phyloP scores from a whole-genome alignment of 1,140 invertebrate genomes.

The Trachelipus rathkii region DNA sequence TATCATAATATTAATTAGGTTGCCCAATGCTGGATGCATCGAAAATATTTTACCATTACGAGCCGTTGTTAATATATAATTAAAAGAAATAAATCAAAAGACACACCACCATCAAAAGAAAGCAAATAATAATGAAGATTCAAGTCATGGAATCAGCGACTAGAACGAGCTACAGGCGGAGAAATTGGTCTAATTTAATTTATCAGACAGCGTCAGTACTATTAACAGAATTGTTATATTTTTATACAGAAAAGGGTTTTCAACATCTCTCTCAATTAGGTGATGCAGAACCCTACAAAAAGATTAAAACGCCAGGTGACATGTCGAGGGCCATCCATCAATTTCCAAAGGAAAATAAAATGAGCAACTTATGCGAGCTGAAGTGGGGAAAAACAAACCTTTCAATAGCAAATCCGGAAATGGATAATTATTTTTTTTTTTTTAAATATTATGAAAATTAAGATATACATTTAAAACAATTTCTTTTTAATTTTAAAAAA shows the following conservation, averaged over 20 bases:
- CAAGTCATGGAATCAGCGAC: neutral
- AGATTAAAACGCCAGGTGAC: neutral
- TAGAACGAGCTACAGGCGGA: neutral
- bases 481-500: no score
- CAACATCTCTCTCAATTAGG: neutral
- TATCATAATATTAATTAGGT: conserved; percentile 3
- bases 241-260: neutral
- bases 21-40: conserved; percentile 1
- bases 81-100: neutral
- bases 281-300: neutral
- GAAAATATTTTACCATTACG: neutral
- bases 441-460: no score
- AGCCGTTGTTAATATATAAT: neutral
- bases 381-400: neutral
- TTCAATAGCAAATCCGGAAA: no score
- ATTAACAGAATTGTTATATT: neutral
- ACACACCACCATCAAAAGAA: neutral
- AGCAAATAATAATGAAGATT: neutral
- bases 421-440: no score
- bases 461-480: no score
- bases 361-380: neutral
- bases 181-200: neutral
- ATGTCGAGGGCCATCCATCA: neutral
- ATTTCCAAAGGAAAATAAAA: neutral
- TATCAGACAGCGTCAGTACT: neutral